A percentile compares a stretch with the other conserved stretches of the same genome.
phyloP scores from a whole-genome alignment of 2,113 vertebrate species.

The Phylloscopus whistleri region DNA sequence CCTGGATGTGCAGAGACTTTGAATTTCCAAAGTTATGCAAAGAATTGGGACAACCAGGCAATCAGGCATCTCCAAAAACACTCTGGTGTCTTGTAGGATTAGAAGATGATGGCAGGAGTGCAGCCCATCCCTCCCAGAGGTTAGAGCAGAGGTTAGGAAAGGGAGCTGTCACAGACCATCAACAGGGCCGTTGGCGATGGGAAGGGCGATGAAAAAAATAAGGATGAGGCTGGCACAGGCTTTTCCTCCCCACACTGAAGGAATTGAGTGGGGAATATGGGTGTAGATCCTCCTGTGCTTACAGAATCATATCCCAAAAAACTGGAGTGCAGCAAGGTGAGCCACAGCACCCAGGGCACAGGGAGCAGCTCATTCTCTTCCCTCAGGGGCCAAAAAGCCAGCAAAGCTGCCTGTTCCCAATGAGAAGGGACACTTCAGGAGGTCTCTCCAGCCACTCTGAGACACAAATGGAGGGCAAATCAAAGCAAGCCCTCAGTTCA shows the following conservation, averaged over 20 bases:
- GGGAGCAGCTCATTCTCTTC: not conserved
- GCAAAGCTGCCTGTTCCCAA: not conserved
- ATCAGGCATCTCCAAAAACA: not conserved
- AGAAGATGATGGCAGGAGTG: not conserved
- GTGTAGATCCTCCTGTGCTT: not conserved
- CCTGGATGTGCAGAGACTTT: not conserved
- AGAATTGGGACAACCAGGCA: not conserved
- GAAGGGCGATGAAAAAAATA: not conserved
- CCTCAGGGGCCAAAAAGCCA: not conserved
- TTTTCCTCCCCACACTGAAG: not conserved
- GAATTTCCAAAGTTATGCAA: not conserved
- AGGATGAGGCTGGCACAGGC: not conserved
- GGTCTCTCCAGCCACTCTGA: not conserved
- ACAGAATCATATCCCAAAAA: not conserved
- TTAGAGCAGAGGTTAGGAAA: not conserved
- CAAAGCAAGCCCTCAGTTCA: not conserved
- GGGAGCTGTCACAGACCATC: not conserved
- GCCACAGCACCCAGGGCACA: not conserved
- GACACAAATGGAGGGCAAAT: not conserved
- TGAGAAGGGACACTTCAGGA: not conserved
- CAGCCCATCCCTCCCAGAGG: not conserved
- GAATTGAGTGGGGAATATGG: fast-evolving
- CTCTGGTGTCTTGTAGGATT: not conserved
- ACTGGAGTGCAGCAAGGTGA: not conserved
- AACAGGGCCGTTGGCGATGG: not conserved